Evolutionary conservation across 1,140 invertebrate genomes (phyloP).

Genomic region (Drosophila asahinai): DNA sequence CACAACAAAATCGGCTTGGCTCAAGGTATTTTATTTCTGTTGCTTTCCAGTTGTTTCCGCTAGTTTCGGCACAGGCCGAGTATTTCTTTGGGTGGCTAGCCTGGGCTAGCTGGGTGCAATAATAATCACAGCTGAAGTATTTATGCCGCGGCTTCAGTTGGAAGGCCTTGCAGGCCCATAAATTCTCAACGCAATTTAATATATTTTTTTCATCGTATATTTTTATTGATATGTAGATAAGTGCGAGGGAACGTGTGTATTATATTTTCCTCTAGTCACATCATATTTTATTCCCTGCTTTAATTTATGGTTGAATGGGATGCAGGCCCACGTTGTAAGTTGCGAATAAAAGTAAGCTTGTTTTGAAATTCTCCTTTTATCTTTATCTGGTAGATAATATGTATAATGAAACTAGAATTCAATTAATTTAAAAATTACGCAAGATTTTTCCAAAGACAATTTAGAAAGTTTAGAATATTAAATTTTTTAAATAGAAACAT

Average conservation of each 20-base stretch:
- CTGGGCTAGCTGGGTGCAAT: constrained; percentile 32
- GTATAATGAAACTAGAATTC: too few species aligned
- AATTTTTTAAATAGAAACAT: too few species aligned
- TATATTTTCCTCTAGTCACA: constrained; percentile 12
- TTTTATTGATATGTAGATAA: constrained; percentile 27
- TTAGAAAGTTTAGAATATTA: neutral
- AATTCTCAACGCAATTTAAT: constrained; percentile 55
- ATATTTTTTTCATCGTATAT: constrained; percentile 27
- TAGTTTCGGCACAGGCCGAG: constrained; percentile 2
- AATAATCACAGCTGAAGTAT: constrained; percentile 72
- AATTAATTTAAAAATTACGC: too few species aligned
- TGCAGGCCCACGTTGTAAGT: neutral
- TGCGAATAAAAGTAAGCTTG: neutral
- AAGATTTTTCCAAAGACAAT: too few species aligned
- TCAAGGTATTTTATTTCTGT: constrained; percentile 47
- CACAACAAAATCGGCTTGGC: constrained; percentile 32
- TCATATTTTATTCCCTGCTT: constrained; percentile 52
- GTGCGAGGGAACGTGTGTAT: constrained; percentile 7
- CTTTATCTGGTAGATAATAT: too few species aligned
- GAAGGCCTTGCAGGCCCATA: constrained; percentile 66
- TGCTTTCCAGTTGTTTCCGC: constrained; percentile 41
- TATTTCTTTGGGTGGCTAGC: constrained; percentile 22
- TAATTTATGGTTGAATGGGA: constrained; percentile 19
- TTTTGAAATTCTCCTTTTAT: neutral
- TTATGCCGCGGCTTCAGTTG: constrained; percentile 52